Evolutionary conservation across 2,888 invertebrate species (phyloP).

Genomic region (Drosophila merina): DNA sequence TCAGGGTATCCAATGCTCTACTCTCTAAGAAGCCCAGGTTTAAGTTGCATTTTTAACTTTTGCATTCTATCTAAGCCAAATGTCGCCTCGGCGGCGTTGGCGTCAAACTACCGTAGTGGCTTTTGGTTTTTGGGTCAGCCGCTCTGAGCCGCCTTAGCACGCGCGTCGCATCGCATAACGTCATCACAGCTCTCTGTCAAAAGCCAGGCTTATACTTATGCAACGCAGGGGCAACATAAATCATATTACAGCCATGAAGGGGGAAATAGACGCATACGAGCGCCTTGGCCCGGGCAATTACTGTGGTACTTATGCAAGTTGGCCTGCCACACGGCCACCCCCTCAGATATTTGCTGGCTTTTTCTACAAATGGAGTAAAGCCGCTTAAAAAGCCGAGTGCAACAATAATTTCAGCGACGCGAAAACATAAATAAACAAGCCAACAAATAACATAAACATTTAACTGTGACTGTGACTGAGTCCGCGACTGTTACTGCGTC

Average conservation of each 20-base stretch:
- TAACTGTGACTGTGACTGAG: constrained; percentile 26
- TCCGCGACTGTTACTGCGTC: constrained; percentile 15
- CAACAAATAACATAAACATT: constrained; percentile 34
- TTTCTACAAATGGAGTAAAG: constrained; percentile 36
- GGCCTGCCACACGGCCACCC: constrained; percentile 6
- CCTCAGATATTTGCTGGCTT: constrained; percentile 38
- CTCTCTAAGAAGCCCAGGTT: not conserved
- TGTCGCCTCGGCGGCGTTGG: constrained; percentile 59
- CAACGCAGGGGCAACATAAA: constrained; percentile 49
- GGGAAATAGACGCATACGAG: constrained; percentile 11
- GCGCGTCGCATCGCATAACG: constrained; percentile 61
- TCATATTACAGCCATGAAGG: constrained; percentile 24
- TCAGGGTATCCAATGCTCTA: not conserved
- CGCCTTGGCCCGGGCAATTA: constrained; percentile 54
- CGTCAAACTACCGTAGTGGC: constrained; percentile 67
- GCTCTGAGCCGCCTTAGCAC: constrained; percentile 53
- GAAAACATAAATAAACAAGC: constrained; percentile 37
- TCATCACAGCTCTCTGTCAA: constrained; percentile 32
- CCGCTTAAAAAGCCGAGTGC: constrained; percentile 20
- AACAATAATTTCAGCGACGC: constrained; percentile 21
- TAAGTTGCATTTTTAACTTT: constrained; percentile 27
- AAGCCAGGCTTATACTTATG: constrained; percentile 57
- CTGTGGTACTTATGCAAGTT: constrained; percentile 49
- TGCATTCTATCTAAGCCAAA: constrained; percentile 44
- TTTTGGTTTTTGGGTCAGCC: constrained; percentile 63